Percentiles rank a stretch among this genome's conserved stretches.
These are phyloP conservation scores for Hirudinaria manillensis DNA, from an alignment of 2,888 invertebrate species.

Conservation along the genomic window DNA sequence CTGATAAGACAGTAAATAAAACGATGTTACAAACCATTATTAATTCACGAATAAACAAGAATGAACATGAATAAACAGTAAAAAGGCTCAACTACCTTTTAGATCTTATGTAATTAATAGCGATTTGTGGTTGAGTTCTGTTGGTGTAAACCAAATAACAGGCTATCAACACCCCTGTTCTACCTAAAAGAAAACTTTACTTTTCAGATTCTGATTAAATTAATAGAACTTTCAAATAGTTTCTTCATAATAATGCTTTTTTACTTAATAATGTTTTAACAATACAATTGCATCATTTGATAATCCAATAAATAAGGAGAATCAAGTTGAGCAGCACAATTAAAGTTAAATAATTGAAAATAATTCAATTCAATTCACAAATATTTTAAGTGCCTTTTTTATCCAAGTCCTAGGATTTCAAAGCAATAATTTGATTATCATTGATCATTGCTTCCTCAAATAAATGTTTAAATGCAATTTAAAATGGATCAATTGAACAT, in stretches of 20 bases:
- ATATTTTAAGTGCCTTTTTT: no score
- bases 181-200: slow-evolving; percentile 56
- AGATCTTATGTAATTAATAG: slow-evolving; percentile 12
- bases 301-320: no score
- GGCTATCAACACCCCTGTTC: slow-evolving; percentile 80
- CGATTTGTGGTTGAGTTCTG: slow-evolving; percentile 60
- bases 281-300: no score
- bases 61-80: not conserved
- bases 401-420: no score
- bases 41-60: not conserved
- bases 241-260: not conserved
- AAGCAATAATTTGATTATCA: no score
- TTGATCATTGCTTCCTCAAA: no score
- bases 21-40: no score
- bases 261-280: not conserved
- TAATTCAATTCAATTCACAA: no score
- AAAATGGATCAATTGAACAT: not conserved
- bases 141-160: slow-evolving; percentile 77
- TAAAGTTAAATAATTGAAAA: no score
- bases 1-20: no score
- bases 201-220: not conserved
- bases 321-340: no score
- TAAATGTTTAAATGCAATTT: no score
- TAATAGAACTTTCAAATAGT: slow-evolving; percentile 45
- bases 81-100: slow-evolving; percentile 16